Evolutionary conservation across 92 coral and sea anemone genomes (phyloP).

Genomic region (Ricordea florida): DNA sequence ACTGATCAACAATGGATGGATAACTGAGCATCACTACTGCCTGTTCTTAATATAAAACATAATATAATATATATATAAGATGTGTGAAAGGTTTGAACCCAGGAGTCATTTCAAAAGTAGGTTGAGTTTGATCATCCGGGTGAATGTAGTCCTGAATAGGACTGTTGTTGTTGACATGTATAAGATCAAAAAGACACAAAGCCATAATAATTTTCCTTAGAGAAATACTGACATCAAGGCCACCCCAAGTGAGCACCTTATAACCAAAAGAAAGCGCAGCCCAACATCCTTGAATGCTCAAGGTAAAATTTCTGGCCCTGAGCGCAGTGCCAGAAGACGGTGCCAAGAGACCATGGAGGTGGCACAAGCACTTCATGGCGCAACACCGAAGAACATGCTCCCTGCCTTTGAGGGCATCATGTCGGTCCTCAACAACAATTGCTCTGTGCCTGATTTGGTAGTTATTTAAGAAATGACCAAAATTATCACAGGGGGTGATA

Average conservation of each 20-base stretch:
- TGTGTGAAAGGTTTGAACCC: too few relatives aligned
- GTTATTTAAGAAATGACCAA: not conserved
- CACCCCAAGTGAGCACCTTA: not conserved
- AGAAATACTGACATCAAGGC: too few relatives aligned
- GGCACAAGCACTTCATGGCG: conserved; percentile 49
- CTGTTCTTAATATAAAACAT: too few relatives aligned
- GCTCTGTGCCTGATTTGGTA: not conserved
- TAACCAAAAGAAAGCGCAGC: not conserved
- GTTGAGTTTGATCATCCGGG: too few relatives aligned
- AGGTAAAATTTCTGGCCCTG: conserved; percentile 1
- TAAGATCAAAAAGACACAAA: too few relatives aligned
- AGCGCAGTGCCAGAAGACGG: conserved; percentile 9
- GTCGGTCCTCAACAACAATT: conserved; percentile 1
- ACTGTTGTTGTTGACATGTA: too few relatives aligned
- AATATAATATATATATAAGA: too few relatives aligned
- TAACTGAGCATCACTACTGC: too few relatives aligned
- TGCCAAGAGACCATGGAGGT: not conserved
- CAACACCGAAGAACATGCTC: conserved; percentile 30
- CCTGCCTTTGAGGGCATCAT: conserved; percentile 43
- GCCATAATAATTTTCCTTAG: too few relatives aligned
- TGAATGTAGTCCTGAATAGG: too few relatives aligned
- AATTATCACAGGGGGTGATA: conserved; percentile 28
- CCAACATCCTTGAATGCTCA: not conserved
- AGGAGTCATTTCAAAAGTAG: too few relatives aligned
- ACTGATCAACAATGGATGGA: too few relatives aligned